Evolutionary conservation across 2,113 vertebrate genomes (phyloP).

Genomic region (Naja naja): DNA sequence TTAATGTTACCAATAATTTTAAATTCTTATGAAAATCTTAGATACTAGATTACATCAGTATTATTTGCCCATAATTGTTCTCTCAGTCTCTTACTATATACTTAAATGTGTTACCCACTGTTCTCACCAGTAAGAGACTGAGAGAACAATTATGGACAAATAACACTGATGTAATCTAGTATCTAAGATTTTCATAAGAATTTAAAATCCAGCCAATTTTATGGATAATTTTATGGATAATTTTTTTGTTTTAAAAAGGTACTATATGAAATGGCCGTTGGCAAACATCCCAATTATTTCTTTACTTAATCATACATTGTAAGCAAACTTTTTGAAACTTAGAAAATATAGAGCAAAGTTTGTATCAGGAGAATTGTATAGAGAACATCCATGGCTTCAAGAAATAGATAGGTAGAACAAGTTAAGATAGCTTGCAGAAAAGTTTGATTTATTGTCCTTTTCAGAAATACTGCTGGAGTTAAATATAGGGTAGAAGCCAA

Average conservation of each 20-base stretch:
- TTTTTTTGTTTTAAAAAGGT: not conserved
- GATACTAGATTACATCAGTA: not conserved
- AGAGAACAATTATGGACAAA: no score
- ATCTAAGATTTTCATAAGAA: no score
- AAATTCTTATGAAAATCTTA: not conserved
- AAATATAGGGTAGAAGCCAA: slow-evolving; percentile 12
- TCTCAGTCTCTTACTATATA: not conserved
- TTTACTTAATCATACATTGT: not conserved
- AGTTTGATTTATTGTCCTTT: not conserved
- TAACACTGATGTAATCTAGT: no score
- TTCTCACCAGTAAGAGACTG: no score
- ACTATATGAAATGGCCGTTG: not conserved
- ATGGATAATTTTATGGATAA: no score
- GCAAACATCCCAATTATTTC: not conserved
- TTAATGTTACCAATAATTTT: not conserved
- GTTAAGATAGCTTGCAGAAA: not conserved
- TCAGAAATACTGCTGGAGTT: not conserved
- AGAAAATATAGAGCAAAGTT: not conserved
- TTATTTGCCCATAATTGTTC: not conserved
- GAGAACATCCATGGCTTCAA: not conserved
- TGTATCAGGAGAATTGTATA: not conserved
- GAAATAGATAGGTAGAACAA: not conserved
- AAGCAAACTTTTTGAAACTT: not conserved
- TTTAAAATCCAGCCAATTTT: no score
- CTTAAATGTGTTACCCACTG: not conserved